Evolutionary conservation across 2,888 invertebrate genomes (phyloP), one percentile per base, ranked within the genome.

Genomic region (Gari tellinella): DNA sequence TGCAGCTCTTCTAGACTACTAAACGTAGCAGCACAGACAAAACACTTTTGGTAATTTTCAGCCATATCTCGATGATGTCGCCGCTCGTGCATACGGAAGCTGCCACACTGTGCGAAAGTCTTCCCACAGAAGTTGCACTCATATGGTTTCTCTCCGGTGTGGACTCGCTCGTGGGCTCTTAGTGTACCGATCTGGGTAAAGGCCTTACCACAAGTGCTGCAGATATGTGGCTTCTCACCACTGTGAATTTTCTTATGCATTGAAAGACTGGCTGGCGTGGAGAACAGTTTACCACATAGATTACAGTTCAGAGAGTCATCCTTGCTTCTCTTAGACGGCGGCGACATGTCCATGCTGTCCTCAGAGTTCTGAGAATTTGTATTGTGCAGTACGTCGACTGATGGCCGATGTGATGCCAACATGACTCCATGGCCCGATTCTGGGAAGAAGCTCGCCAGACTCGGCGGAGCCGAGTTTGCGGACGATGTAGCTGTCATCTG

Each of bases 151-250:
- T 89, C 88, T 40, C 80, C 89, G 7, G 88, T 87, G 72, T 89
- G 89, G 10, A 88, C 85, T 21, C 89, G 62, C 72, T 89, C 88
- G 63, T 89, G 89, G 7, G 89, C 87, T 21, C 88, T 80, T 31
- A 89, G 82, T 1, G 88, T 88, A 19, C 88, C 88, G 25, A 89
- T 86, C 81, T 89, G 89, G 17, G 89, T 89, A 52, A 89, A 89
- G 14, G 86, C 82, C 61, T 88, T 89, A 5, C 88, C 88, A 65
- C 88, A 89, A 1, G 58, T 70, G 26, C 61, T 62, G 61, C 83
- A 88, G 57, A 83, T 74, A 67, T 89, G 87, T 1, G 89, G 88
- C 37, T 87, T 72, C 51, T 88, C 88, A 2, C 89, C 89, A 10
- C 84, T 87, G 67, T 89, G 89, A 23, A 89, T 89, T 40, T 88